Conservation (phyloP, 2,797 vertebrate species). For the Falco berigora region DNA sequence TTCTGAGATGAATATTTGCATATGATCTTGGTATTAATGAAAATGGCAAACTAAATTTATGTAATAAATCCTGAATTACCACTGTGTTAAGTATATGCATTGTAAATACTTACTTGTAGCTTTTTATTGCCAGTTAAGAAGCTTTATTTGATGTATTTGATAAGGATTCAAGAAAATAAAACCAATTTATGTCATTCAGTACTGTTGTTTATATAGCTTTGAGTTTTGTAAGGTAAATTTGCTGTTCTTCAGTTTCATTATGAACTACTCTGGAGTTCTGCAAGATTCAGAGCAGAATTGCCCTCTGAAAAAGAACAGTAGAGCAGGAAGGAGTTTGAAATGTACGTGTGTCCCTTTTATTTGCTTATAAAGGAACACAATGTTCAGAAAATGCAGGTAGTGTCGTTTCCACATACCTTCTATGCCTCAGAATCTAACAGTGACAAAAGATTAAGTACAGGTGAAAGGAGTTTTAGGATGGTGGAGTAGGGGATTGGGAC, state of each 20-base stretch:
- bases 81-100: background rate
- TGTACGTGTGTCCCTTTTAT: background rate
- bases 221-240: background rate
- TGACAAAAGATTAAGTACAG: background rate
- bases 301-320: background rate
- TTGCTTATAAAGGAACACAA: background rate
- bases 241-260: background rate
- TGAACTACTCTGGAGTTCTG: background rate
- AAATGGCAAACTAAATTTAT: background rate
- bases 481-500: background rate
- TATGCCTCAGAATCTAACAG: background rate
- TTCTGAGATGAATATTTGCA: background rate
- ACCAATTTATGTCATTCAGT: background rate
- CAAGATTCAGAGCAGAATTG: background rate
- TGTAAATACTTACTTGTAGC: background rate
- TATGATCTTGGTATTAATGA: background rate
- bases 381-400: background rate
- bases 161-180: background rate
- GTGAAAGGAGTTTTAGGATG: background rate
- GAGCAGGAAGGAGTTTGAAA: background rate
- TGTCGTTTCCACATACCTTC: background rate
- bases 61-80: background rate
- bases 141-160: background rate
- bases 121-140: background rate
- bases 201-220: background rate